phyloP scores from a whole-genome alignment of 2,113 vertebrate genomes.

The Petrocephalus microphthalmus region DNA sequence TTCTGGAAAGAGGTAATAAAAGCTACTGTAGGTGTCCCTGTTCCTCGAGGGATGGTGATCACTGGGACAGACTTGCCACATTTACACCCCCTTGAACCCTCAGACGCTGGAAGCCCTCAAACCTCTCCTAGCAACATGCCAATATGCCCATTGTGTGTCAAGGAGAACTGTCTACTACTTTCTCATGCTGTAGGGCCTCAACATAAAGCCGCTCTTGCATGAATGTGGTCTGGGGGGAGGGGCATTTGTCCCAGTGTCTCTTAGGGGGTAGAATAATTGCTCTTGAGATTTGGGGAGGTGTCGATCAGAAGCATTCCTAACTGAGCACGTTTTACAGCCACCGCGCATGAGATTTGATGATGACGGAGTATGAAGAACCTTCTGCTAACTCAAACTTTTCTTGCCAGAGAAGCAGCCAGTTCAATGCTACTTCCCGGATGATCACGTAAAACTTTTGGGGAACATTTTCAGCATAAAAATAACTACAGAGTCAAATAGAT shows the following conservation, averaged over 20 bases:
- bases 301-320: neutral
- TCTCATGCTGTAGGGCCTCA: conserved; percentile 25
- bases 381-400: neutral
- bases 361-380: neutral
- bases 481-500: neutral
- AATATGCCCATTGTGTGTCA: conserved; percentile 11
- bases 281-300: neutral
- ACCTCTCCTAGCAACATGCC: conserved; percentile 23
- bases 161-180: conserved; percentile 28
- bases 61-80: neutral
- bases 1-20: neutral
- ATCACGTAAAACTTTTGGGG: neutral
- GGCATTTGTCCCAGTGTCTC: conserved; percentile 1
- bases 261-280: conserved; percentile 11
- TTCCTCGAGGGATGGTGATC: neutral
- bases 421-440: neutral
- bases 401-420: neutral
- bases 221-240: conserved; percentile 31
- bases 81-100: conserved; percentile 10
- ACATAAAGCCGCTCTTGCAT: conserved; percentile 32
- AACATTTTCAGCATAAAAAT: neutral
- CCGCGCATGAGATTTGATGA: neutral
- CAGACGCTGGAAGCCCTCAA: conserved; percentile 3
- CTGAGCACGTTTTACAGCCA: neutral
- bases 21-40: conserved; percentile 3